Evolutionary conservation across 2,113 vertebrate species (phyloP).

Genomic region (Lasiurus borealis): DNA sequence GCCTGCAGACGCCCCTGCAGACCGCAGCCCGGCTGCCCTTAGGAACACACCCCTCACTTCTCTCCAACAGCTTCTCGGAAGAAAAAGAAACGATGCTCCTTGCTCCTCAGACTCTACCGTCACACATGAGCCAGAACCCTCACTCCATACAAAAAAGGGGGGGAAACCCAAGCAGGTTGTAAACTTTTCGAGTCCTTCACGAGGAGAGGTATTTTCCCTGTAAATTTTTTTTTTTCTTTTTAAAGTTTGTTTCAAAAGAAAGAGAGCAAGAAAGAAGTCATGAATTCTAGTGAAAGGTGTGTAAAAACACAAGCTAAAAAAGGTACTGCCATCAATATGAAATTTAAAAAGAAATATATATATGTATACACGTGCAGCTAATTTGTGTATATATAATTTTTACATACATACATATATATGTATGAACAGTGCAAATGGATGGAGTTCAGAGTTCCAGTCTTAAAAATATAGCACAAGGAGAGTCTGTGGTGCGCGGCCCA

Average conservation of each 20-base stretch:
- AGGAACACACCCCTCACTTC: not conserved
- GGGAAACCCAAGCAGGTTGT: conserved; percentile 76
- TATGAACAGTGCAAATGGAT: conserved; percentile 86
- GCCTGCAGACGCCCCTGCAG: not conserved
- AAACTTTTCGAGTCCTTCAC: conserved; percentile 79
- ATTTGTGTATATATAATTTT: conserved; percentile 84
- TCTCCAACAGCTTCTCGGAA: conserved; percentile 51
- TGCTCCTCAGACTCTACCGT: conserved; percentile 74
- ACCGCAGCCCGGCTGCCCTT: not conserved
- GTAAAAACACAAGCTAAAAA: conserved; percentile 83
- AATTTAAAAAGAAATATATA: conserved; percentile 85
- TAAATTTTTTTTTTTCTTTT: conserved; percentile 75
- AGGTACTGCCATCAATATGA: conserved; percentile 83
- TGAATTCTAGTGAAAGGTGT: conserved; percentile 76
- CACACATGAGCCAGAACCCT: conserved; percentile 67
- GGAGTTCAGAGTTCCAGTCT: conserved; percentile 84
- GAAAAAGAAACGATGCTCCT: conserved; percentile 52
- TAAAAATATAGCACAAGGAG: conserved; percentile 81
- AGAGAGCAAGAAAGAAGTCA: conserved; percentile 78
- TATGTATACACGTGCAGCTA: conserved; percentile 85
- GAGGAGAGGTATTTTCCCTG: conserved; percentile 82
- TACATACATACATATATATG: conserved; percentile 87
- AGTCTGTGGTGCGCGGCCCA: conserved; percentile 73
- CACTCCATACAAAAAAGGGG: conserved; percentile 71
- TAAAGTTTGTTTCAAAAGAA: conserved; percentile 81